Base-by-base conservation (phyloP, 2,113 vertebrate species). In the Mirza zaza region DNA sequence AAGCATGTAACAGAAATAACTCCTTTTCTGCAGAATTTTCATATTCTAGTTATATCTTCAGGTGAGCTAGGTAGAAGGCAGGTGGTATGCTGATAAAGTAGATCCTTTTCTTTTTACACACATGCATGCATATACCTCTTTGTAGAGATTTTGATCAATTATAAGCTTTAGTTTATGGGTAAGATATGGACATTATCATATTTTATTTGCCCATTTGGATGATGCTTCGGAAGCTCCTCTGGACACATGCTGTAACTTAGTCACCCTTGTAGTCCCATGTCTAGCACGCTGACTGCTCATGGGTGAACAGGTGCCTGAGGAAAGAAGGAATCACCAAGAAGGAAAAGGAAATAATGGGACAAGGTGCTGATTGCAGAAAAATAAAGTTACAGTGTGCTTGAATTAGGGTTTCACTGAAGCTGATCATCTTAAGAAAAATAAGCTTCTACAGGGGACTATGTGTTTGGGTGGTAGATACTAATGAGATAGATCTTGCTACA, bases 181-280 rank as follows among this genome's bases (percentile, higher is more conserved):
- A 68, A 63, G 32, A 1, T 27, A 70, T 9, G 20, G 29, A 21
- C 3, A 18, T 34, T 45, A 8, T n/a, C n/a, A 57, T 34, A 23
- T 42, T 32, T 57, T 18, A 48, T 13, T 12, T 32, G 42, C 42
- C 20, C 32, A 17, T 29, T 70, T 15, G 8, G 52, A 50, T 29
- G 27, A 8, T 17, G 65, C 70, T 65, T 48, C 50, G 71, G 25
- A 65, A 50, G 21, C n/a, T 32, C 11, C 34, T 11, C 8, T 2
- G 15, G 48, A 23, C 9, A 25, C 4, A 1, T 6, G 6, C 4
- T 11, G 1, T 32, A 17, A 12, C 15, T 32, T 39, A 14, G 25
- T 32, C 6, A 14, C 39, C 68, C 13, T 32, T 36, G 9, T 0
- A 8, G 39, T n/a, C 27, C 12, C 4, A 1, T 17, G 2, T 20